Evolutionary conservation across 2,888 invertebrate genomes (phyloP).

Genomic region (Pocota personata): DNA sequence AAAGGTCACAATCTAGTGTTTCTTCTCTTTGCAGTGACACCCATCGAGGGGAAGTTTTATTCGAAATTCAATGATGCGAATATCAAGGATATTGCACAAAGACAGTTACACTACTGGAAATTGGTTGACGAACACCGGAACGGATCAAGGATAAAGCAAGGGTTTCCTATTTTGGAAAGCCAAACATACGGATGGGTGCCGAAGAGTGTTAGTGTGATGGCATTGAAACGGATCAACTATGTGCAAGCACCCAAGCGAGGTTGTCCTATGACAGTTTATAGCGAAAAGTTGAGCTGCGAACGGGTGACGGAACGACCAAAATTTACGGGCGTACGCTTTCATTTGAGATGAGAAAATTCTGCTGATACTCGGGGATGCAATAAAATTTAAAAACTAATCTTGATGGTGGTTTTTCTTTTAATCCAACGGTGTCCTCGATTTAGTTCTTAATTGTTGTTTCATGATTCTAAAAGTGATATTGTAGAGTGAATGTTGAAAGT

Average conservation of each 20-base stretch:
- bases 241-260: conserved; percentile 79
- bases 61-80: conserved; percentile 75
- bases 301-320: conserved; percentile 78
- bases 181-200: conserved; percentile 81
- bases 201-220: conserved; percentile 56
- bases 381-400: background rate
- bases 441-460: background rate
- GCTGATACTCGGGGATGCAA: background rate
- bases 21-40: conserved; percentile 75
- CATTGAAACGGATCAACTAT: conserved; percentile 75
- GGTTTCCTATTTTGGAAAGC: conserved; percentile 78
- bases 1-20: conserved; percentile 2
- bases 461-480: background rate
- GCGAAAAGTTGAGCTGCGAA: conserved; percentile 78
- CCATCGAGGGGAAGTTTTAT: conserved; percentile 79
- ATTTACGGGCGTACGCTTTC: conserved; percentile 79
- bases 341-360: conserved; percentile 69
- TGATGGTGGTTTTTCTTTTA: background rate
- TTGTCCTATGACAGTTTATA: conserved; percentile 80
- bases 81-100: conserved; percentile 19
- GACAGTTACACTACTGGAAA: conserved; percentile 50
- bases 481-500: background rate
- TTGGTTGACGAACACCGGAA: conserved; percentile 45
- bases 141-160: conserved; percentile 71
- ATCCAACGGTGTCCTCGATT: background rate